Conservation (phyloP, 2,113 vertebrate genomes). For the Serilophus lunatus region DNA sequence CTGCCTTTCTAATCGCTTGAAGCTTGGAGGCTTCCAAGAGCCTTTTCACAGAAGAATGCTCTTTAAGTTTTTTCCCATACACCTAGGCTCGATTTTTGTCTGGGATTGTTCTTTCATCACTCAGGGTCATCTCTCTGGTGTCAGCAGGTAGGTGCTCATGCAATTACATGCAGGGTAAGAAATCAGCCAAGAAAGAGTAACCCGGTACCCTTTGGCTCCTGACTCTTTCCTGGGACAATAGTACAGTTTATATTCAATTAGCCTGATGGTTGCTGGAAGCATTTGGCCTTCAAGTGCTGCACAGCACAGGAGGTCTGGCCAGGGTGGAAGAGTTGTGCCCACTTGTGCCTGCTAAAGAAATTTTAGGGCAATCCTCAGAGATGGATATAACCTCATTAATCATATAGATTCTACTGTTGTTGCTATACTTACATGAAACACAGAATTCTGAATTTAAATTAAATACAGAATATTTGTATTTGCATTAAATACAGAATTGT, state of each 20-base stretch:
- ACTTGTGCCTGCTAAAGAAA: background rate
- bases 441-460: background rate
- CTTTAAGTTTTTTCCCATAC: background rate
- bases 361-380: background rate
- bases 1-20: background rate
- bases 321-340: background rate
- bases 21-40: background rate
- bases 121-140: background rate
- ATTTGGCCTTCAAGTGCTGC: background rate
- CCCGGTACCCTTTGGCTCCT: background rate
- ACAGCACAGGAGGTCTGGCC: background rate
- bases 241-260: background rate
- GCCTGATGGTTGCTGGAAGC: background rate
- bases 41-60: background rate
- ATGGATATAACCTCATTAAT: background rate
- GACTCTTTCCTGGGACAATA: background rate
- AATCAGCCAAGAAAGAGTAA: background rate
- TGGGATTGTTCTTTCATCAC: background rate
- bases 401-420: background rate
- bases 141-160: background rate
- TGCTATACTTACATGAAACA: background rate
- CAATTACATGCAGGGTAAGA: background rate
- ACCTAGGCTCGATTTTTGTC: background rate
- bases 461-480: background rate
- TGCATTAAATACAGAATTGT: background rate